Conservation (phyloP, 2,113 vertebrate species). For the Sakesphorus luctuosus region DNA sequence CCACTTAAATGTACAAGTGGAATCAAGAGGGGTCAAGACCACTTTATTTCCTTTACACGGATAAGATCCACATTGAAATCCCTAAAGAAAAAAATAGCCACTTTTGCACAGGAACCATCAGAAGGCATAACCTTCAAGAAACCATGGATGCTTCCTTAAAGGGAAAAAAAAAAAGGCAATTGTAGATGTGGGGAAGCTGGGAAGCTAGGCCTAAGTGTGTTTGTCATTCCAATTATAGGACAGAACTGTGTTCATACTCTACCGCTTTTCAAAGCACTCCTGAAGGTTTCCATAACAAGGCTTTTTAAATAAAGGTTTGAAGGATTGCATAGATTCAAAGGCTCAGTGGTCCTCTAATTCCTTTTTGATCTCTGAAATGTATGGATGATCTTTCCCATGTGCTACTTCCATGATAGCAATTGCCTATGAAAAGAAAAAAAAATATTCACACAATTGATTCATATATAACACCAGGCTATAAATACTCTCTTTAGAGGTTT, state of each 20-base stretch:
- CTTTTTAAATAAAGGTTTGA: slow-evolving; percentile 68
- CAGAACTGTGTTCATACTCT: slow-evolving; percentile 45
- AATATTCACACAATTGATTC: slow-evolving; percentile 67
- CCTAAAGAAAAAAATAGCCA: not conserved
- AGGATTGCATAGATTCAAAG: slow-evolving; percentile 62
- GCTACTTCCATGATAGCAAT: slow-evolving; percentile 93
- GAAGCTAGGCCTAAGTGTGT: slow-evolving; percentile 42
- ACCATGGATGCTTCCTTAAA: not conserved
- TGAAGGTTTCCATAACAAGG: slow-evolving; percentile 59
- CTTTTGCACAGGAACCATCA: not conserved
- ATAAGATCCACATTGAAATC: not conserved
- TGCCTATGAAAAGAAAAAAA: slow-evolving; percentile 79
- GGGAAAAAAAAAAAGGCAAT: slow-evolving; percentile 6
- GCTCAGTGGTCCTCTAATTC: slow-evolving; percentile 84
- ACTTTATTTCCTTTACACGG: slow-evolving; percentile 65
- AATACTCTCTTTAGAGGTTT: slow-evolving; percentile 70
- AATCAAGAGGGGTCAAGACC: not conserved
- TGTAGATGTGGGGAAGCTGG: slow-evolving; percentile 4
- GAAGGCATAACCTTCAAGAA: slow-evolving; percentile 26
- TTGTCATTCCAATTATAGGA: slow-evolving; percentile 66
- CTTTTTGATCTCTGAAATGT: slow-evolving; percentile 86
- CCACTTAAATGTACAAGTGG: not conserved
- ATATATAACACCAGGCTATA: slow-evolving; percentile 71
- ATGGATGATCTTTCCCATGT: slow-evolving; percentile 92
- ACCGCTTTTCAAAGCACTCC: slow-evolving; percentile 41